These are phyloP conservation scores for Nineta flava DNA, from an alignment of 2,888 invertebrate species.

Conservation along the genomic window DNA sequence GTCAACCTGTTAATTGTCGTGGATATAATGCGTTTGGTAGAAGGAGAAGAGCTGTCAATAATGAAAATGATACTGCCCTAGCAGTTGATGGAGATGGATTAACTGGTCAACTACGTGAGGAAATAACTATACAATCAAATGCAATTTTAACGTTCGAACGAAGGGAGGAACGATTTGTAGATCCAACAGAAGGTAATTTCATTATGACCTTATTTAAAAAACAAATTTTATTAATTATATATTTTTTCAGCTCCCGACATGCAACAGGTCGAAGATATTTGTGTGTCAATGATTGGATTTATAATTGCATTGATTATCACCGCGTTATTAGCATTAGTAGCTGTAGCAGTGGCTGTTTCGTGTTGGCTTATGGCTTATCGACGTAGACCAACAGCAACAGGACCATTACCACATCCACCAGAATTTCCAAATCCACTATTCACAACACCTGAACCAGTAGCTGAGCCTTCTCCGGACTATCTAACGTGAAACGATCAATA, in stretches of 20 bases:
- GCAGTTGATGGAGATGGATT: slow-evolving; percentile 38
- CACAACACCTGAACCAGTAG: slow-evolving; percentile 63
- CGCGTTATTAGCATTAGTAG: slow-evolving; percentile 77
- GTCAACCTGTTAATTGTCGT: slow-evolving; percentile 87
- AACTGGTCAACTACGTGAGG: slow-evolving; percentile 75
- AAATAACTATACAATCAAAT: slow-evolving; percentile 85
- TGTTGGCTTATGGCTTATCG: slow-evolving; percentile 93
- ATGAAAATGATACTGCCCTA: slow-evolving; percentile 37
- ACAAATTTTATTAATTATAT: not conserved
- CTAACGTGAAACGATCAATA: slow-evolving; percentile 30
- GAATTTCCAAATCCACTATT: slow-evolving; percentile 92
- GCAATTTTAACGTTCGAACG: slow-evolving; percentile 79
- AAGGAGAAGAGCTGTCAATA: slow-evolving; percentile 48
- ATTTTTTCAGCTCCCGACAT: slow-evolving; percentile 31
- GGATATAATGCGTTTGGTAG: slow-evolving; percentile 83
- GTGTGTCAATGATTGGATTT: slow-evolving; percentile 85
- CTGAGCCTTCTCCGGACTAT: slow-evolving; percentile 72
- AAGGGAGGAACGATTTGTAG: slow-evolving; percentile 61
- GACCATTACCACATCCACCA: slow-evolving; percentile 85
- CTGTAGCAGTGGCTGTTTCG: slow-evolving; percentile 86
- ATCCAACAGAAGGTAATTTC: slow-evolving; percentile 64
- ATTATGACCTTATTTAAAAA: too few relatives aligned
- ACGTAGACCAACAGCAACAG: slow-evolving; percentile 70
- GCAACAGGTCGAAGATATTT: slow-evolving; percentile 63
- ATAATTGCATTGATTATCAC: slow-evolving; percentile 86